Conservation (phyloP, 2,888 invertebrate species). For the Anoplius nigerrimus region DNA sequence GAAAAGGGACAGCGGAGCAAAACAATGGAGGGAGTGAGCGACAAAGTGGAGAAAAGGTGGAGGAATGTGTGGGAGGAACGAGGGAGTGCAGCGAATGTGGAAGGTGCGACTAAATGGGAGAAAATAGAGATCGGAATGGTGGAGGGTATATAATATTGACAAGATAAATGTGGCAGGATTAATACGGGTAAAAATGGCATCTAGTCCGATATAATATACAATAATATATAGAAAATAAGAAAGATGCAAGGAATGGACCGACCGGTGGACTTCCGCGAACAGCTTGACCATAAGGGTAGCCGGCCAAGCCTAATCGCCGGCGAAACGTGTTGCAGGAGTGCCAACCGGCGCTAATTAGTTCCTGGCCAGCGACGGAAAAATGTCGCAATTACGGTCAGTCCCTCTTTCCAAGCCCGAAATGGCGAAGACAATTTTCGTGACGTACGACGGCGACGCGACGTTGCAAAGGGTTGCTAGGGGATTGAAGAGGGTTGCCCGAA, state of each 20-base stretch:
- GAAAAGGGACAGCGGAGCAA: conserved; percentile 5
- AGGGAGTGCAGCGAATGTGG: not conserved
- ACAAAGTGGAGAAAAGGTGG: not conserved
- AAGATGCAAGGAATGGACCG: too few species aligned
- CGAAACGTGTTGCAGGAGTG: too few species aligned
- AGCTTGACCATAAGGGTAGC: too few species aligned
- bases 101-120: too few species aligned
- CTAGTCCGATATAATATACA: too few species aligned
- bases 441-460: conserved; percentile 2
- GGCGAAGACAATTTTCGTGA: conserved; percentile 3
- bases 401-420: not conserved
- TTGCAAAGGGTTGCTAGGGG: not conserved
- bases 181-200: too few species aligned
- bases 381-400: conserved; percentile 39
- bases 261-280: too few species aligned
- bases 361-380: conserved; percentile 42
- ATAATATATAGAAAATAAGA: too few species aligned
- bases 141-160: too few species aligned
- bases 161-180: too few species aligned
- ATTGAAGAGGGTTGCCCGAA: not conserved
- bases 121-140: too few species aligned
- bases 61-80: not conserved
- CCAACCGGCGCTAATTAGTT: conserved; percentile 41
- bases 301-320: too few species aligned
- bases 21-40: conserved; percentile 11